A percentile compares a stretch with the other conserved stretches of the same genome.
These are phyloP conservation scores for Bombyx mori DNA, from an alignment of 1,140 invertebrate species.

Conservation along the genomic window ASM3026992v2 NC_085124.1:7334501-7335000, in stretches of 20 bases:
- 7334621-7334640: constrained; percentile 58
- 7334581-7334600: constrained; percentile 65
- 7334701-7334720: constrained; percentile 12
- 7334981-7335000: too few relatives aligned
- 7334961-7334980: not conserved
- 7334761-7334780: constrained; percentile 40
- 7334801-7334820: not conserved
- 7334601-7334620: constrained; percentile 41
- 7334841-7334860: not conserved
- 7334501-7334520: constrained; percentile 36
- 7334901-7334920: too few relatives aligned
- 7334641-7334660: constrained; percentile 47
- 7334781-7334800: constrained; percentile 42
- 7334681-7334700: constrained; percentile 30
- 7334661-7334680: constrained; percentile 42
- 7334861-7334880: too few relatives aligned
- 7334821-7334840: not conserved
- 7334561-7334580: constrained; percentile 58
- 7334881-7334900: too few relatives aligned
- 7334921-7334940: constrained; percentile 1
- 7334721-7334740: constrained; percentile 43
- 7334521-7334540: constrained; percentile 58
- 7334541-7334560: constrained; percentile 48
- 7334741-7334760: constrained; percentile 34
- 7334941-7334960: not conserved